phyloP scores from a whole-genome alignment of 1,140 invertebrate genomes.

The Drosophila biarmipes region DNA sequence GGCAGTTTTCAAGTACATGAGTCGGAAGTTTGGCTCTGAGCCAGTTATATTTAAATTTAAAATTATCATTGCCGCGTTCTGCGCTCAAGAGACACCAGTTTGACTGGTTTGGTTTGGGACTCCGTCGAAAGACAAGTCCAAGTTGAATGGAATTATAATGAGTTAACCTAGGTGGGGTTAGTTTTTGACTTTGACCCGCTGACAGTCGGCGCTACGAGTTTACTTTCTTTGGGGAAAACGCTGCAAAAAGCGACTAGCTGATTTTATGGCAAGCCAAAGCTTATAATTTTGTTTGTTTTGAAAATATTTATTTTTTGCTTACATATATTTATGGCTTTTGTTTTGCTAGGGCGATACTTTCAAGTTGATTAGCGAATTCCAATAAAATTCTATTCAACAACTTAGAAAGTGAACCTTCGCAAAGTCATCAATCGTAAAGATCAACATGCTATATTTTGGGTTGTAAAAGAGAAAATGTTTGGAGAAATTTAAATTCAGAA shows the following conservation, averaged over 20 bases:
- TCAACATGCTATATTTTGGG: no score
- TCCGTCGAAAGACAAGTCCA: constrained; percentile 19
- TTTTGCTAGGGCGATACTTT: neutral
- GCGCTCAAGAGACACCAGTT: constrained; percentile 20
- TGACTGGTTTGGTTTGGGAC: constrained; percentile 29
- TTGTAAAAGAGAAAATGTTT: neutral
- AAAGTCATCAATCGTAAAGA: constrained; percentile 6
- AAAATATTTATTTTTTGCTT: constrained; percentile 22
- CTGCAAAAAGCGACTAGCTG: constrained; percentile 16
- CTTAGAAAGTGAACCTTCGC: constrained; percentile 28
- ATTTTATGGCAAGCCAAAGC: constrained; percentile 22
- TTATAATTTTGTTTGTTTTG: constrained; percentile 38
- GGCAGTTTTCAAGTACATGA: constrained; percentile 1
- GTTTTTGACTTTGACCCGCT: constrained; percentile 48
- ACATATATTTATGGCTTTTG: constrained; percentile 7
- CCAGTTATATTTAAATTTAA: constrained; percentile 31
- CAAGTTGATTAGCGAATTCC: constrained; percentile 7
- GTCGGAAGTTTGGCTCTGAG: constrained; percentile 37
- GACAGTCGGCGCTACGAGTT: constrained; percentile 20
- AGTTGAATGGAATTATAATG: constrained; percentile 42
- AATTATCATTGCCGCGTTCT: constrained; percentile 21
- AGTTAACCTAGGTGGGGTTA: constrained; percentile 43
- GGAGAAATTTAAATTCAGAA: neutral
- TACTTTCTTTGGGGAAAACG: constrained; percentile 53
- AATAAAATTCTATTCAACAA: constrained; percentile 26